These are phyloP conservation scores for Calephelis virginiensis DNA, from an alignment of 1,140 invertebrate species.

Conservation along the genomic window DNA sequence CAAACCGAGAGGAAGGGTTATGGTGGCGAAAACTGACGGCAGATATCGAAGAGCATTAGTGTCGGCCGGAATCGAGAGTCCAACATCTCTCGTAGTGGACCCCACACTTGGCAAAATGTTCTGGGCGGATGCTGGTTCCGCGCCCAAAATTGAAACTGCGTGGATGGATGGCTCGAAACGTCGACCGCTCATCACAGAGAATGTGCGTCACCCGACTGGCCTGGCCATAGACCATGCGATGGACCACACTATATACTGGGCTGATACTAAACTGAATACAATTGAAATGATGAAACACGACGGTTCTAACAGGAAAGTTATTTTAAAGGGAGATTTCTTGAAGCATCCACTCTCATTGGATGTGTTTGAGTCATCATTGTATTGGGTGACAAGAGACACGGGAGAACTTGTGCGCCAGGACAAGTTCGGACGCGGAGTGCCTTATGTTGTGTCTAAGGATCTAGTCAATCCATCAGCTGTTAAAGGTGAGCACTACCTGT, in stretches of 20 bases:
- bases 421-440: conserved; percentile 97
- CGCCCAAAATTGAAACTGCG: conserved; percentile 91
- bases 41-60: conserved; percentile 90
- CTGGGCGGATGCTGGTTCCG: conserved; percentile 92
- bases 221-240: conserved; percentile 94
- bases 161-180: conserved; percentile 98
- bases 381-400: conserved; percentile 91
- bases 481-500: conserved; percentile 79
- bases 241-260: conserved; percentile 96
- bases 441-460: conserved; percentile 87
- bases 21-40: conserved; percentile 94
- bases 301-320: conserved; percentile 86
- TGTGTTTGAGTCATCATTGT: conserved; percentile 94
- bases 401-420: conserved; percentile 93
- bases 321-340: conserved; percentile 85
- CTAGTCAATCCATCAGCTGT: conserved; percentile 91
- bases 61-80: conserved; percentile 85
- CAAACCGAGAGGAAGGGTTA: conserved; percentile 86
- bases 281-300: conserved; percentile 94
- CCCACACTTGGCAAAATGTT: conserved; percentile 91
- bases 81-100: conserved; percentile 92
- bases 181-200: conserved; percentile 87
- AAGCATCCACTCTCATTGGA: conserved; percentile 93
- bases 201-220: conserved; percentile 91
- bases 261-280: conserved; percentile 94